Percentiles rank a stretch among this genome's conserved stretches.
These are phyloP conservation scores for Pristionchus japonicus DNA, from an alignment of 2,888 invertebrate genomes.

Conservation along the genomic window DNA sequence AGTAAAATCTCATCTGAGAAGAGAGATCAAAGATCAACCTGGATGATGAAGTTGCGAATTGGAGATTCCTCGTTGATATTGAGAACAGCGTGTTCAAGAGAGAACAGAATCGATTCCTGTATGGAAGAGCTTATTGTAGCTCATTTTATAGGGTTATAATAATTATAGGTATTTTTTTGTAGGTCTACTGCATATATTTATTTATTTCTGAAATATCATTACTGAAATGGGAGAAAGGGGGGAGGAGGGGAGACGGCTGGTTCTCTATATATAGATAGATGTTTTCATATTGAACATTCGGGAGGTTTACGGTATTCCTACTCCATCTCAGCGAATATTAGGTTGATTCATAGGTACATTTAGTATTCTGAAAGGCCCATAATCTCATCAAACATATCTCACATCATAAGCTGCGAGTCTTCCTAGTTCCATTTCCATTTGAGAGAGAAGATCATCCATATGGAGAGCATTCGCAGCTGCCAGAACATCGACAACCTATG, in stretches of 20 bases:
- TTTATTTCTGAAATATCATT: too few species aligned
- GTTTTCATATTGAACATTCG: too few species aligned
- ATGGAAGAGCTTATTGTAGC: neutral
- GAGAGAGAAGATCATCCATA: neutral
- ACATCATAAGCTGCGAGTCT: neutral
- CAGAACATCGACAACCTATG: slow-evolving; percentile 4
- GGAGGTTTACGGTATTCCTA: too few species aligned
- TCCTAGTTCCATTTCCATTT: neutral
- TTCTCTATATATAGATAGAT: too few species aligned
- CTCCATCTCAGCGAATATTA: too few species aligned
- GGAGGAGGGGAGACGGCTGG: too few species aligned
- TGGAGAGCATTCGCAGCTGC: neutral
- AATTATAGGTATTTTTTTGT: too few species aligned
- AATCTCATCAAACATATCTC: too few species aligned
- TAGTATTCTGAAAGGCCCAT: too few species aligned
- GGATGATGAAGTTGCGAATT: neutral
- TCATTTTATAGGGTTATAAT: neutral
- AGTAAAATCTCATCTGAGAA: neutral
- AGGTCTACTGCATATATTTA: too few species aligned
- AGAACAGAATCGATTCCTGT: neutral
- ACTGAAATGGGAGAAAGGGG: too few species aligned
- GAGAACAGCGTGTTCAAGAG: slow-evolving; percentile 31
- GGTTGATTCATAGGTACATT: too few species aligned
- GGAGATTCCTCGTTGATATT: neutral
- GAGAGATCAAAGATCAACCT: slow-evolving; percentile 21